Conservation (phyloP, 2,888 invertebrate species). For the Esperia sulphurella region DNA sequence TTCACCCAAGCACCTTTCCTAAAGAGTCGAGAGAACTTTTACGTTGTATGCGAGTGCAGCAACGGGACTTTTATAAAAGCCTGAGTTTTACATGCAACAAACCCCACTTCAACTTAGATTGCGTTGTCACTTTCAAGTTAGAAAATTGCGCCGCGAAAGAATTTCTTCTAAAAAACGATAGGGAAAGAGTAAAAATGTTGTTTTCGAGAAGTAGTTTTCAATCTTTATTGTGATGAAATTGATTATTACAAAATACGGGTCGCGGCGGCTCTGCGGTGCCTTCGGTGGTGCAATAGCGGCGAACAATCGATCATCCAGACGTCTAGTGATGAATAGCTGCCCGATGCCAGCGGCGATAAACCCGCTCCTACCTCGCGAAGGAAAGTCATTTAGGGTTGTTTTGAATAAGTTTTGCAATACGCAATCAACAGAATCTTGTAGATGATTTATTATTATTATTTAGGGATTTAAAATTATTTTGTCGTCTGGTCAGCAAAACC, state of each 20-base stretch:
- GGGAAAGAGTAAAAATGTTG: not conserved
- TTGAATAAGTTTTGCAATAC: no score
- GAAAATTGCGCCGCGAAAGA: not conserved
- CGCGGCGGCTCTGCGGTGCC: conserved; percentile 18
- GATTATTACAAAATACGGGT: conserved; percentile 22
- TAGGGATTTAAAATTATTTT: no score
- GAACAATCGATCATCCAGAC: conserved; percentile 49
- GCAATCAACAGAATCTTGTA: no score
- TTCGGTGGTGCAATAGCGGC: conserved; percentile 21
- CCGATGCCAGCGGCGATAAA: conserved; percentile 37
- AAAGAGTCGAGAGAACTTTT: no score
- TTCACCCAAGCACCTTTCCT: no score
- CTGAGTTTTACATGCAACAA: not conserved
- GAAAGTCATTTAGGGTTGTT: conserved; percentile 22
- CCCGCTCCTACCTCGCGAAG: conserved; percentile 18
- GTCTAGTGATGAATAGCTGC: conserved; percentile 45
- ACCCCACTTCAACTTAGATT: not conserved
- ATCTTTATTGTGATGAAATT: conserved; percentile 10
- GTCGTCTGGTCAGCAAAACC: no score
- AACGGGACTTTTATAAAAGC: not conserved
- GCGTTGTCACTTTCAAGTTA: not conserved
- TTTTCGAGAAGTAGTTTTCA: no score
- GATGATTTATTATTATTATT: no score
- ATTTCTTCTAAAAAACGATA: not conserved
- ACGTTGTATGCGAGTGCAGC: not conserved